Base-by-base conservation (phyloP, 2,113 vertebrate genomes). In the Lasiurus borealis region DNA sequence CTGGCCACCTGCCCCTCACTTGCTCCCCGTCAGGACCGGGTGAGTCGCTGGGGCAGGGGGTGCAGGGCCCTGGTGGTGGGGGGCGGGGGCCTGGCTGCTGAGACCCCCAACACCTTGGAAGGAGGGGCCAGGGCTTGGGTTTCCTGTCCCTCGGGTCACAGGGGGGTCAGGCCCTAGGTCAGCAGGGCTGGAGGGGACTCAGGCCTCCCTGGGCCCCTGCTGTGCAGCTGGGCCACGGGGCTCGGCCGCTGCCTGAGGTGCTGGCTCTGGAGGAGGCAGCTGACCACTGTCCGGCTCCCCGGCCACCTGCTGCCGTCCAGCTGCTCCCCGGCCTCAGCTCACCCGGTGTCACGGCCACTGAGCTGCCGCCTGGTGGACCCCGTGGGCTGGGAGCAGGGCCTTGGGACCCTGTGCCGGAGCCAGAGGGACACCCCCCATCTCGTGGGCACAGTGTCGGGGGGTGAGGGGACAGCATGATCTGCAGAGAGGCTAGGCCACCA, bases 201-300 rank as follows among this genome's bases (percentile, higher is more conserved):
- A n/a, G n/a, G n/a, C n/a, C n/a, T 6, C 36, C 78, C 31, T 57
- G 57, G 5, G 27, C 12, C n/a, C 31, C 85, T 14, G 21, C 62
- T 16, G 13, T 7, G 7, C 59, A 0, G 64, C 48, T 1, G 18
- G 16, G 57, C 31, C 62, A n/a, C 12, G 48, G 85, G 36, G 52
- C 5, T 46, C 2, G 2, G 36, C 10, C 0, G 18, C 19, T 4
- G 5, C 54, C 36, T 18, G 29, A 0, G 12, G 6, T 72, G n/a
- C n/a, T 46, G 14, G 25, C 71, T 54, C 46, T 29, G 44, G 19
- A 66, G 68, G 52, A 85, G 13, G 18, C 14, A n/a, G 52, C 80
- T 15, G 29, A 5, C 57, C 2, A 0, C 25, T 12, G 48, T 29
- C 19, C 0, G 7, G 69, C 40, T 21, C 46, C 46, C 46, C 0